phyloP scores from a whole-genome alignment of 2,113 vertebrate species.

The Sorex araneus region DNA sequence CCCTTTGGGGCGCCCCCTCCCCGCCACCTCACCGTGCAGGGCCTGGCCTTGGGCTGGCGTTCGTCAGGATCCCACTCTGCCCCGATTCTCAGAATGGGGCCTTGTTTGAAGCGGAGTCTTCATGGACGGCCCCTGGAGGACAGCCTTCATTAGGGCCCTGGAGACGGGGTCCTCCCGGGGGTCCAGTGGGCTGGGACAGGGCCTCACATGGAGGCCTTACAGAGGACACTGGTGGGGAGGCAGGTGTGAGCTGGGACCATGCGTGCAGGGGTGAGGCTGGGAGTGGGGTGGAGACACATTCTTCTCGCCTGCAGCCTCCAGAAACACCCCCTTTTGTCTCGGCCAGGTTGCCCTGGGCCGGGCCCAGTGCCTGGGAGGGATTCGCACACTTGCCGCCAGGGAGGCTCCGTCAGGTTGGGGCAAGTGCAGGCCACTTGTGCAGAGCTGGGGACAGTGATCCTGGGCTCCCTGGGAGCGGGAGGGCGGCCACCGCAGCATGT shows the following conservation, averaged over 20 bases:
- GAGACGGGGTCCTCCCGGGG: not conserved
- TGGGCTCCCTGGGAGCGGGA: not conserved
- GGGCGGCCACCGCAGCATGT: too few relatives aligned
- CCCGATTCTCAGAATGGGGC: not conserved
- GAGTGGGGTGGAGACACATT: too few relatives aligned
- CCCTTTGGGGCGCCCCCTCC: too few relatives aligned
- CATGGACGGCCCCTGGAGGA: not conserved
- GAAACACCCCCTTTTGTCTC: not conserved
- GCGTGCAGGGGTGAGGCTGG: too few relatives aligned
- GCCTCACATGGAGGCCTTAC: not conserved
- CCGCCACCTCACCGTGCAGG: too few relatives aligned
- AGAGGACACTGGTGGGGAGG: too few relatives aligned
- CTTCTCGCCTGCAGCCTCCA: not conserved
- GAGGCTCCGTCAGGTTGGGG: not conserved
- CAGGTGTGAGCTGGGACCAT: too few relatives aligned
- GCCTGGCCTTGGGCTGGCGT: too few relatives aligned
- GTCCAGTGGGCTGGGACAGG: not conserved
- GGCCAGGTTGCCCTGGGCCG: too few relatives aligned
- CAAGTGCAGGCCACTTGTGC: not conserved
- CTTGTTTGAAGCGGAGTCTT: slow-evolving; percentile 22
- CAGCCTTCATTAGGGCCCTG: not conserved
- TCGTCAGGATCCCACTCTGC: not conserved
- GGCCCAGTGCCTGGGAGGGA: too few relatives aligned
- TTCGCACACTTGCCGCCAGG: too few relatives aligned
- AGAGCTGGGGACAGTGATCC: not conserved